Evolutionary conservation across 2,888 invertebrate genomes (phyloP), one percentile per base, ranked within the genome.

Genomic region (Fabriciana adippe): DNA sequence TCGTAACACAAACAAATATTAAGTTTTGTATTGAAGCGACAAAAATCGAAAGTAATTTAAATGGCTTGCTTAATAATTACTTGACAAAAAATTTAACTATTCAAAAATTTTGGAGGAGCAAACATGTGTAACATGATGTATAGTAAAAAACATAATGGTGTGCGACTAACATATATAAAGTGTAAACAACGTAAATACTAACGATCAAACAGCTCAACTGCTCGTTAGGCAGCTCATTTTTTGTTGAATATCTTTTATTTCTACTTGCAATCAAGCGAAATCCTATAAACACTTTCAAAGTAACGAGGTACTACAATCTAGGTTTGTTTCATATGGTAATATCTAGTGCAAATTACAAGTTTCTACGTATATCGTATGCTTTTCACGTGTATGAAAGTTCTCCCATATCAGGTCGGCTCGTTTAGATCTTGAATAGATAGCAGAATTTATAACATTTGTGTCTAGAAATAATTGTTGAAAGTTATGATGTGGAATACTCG

Each of bases 301-400:
- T 53, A 61, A 53, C 35, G 63, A 55, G 45, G 41, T 64, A 59
- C 50, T 16, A 48, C 56, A 56, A 56, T 65, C 54, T 66, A 60
- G 54, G 15, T 21, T 16, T 57, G 54, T 66, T 70, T 53, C 61
- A 31, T 61, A 67, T 50, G 57, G 61, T 64, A 64, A 67, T 67
- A 65, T 48, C 67, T 64, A 50, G 64, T 70, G 70, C 56, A 70
- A 70, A 70, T 67, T 62, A 64, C 56, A 64, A 67, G 60, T 70
- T 67, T 70, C 67, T 67, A 65, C 61, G 18, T 41, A 48, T 70
- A 64, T 57, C 26, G 67, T 61, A 70, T 67, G 67, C 70, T 50
- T 62, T 54, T 56, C 70, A 70, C 68, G 70, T 65, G 63, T 63
- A 59, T 18, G 70, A 71, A 68, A 71, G 70, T 66, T 35, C 51